phyloP scores from a whole-genome alignment of 2,888 invertebrate species.

The Taphrorychus bicolor region DNA sequence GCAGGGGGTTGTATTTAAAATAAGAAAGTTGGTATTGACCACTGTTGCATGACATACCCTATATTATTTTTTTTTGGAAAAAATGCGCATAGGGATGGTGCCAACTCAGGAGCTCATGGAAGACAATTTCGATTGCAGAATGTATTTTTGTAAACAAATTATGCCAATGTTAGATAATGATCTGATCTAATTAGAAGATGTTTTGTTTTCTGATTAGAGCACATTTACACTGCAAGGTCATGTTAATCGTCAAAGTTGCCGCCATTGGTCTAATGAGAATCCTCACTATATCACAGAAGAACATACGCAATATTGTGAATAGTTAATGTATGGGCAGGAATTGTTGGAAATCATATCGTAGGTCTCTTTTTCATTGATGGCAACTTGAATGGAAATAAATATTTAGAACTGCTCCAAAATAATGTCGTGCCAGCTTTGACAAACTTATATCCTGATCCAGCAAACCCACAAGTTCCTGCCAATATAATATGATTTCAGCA shows the following conservation, averaged over 20 bases:
- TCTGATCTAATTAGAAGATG: slow-evolving; percentile 16
- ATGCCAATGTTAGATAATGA: slow-evolving; percentile 13
- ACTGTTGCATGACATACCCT: neutral
- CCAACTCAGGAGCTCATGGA: neutral
- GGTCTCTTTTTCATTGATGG: slow-evolving; percentile 27
- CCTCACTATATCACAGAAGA: slow-evolving; percentile 30
- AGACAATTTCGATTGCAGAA: slow-evolving; percentile 20
- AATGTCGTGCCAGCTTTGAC: slow-evolving; percentile 26
- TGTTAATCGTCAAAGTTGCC: slow-evolving; percentile 31
- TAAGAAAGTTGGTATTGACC: neutral
- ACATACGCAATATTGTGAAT: slow-evolving; percentile 23
- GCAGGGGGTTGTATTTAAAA: neutral
- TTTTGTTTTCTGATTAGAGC: slow-evolving; percentile 6
- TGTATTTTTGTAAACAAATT: slow-evolving; percentile 15
- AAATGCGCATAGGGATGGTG: no score
- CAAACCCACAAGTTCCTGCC: slow-evolving; percentile 17
- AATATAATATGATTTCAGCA: slow-evolving; percentile 35
- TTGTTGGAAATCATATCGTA: slow-evolving; percentile 15
- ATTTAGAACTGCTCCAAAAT: slow-evolving; percentile 31
- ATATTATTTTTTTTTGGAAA: no score
- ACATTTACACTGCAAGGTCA: slow-evolving; percentile 17
- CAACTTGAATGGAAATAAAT: slow-evolving; percentile 22
- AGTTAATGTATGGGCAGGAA: slow-evolving; percentile 24
- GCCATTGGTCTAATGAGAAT: slow-evolving; percentile 28
- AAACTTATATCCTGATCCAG: slow-evolving; percentile 13